Conservation (phyloP, 2,888 invertebrate species). For the Desoria tigrina region DNA sequence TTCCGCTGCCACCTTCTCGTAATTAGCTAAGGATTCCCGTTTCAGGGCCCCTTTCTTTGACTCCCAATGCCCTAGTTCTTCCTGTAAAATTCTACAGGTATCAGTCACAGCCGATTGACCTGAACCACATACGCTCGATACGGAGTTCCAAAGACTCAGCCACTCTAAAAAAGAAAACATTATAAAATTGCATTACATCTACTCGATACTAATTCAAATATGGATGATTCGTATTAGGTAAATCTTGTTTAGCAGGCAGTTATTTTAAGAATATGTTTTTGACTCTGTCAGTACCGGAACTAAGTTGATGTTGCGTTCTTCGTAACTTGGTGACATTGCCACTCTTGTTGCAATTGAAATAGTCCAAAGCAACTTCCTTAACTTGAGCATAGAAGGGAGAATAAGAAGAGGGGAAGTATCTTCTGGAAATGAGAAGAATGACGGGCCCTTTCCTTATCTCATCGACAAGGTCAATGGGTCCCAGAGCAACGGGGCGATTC, state of each 20-base stretch:
- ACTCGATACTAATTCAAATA: too few relatives aligned
- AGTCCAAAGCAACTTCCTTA: constrained; percentile 52
- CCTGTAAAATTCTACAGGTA: constrained; percentile 34
- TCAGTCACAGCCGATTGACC: constrained; percentile 1
- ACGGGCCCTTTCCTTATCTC: constrained; percentile 47
- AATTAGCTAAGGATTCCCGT: constrained; percentile 44
- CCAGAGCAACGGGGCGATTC: constrained; percentile 48
- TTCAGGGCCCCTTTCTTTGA: constrained; percentile 33
- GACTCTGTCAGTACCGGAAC: too few relatives aligned
- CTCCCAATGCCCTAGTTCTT: constrained; percentile 46
- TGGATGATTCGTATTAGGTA: too few relatives aligned
- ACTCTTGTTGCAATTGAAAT: constrained; percentile 53
- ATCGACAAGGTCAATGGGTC: constrained; percentile 45
- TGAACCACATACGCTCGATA: constrained; percentile 38
- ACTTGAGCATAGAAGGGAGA: constrained; percentile 52
- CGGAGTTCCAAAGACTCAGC: constrained; percentile 47
- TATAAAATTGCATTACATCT: neutral
- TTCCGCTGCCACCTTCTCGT: constrained; percentile 36
- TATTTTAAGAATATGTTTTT: too few relatives aligned
- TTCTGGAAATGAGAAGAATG: constrained; percentile 45
- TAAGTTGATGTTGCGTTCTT: constrained; percentile 48
- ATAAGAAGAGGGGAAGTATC: constrained; percentile 51
- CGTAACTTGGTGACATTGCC: constrained; percentile 51
- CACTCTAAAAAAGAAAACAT: constrained; percentile 40
- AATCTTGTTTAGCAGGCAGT: too few relatives aligned